These are phyloP conservation scores for Bathybates hornii DNA, from an alignment of 2,113 vertebrate species.

Conservation along the genomic window DNA sequence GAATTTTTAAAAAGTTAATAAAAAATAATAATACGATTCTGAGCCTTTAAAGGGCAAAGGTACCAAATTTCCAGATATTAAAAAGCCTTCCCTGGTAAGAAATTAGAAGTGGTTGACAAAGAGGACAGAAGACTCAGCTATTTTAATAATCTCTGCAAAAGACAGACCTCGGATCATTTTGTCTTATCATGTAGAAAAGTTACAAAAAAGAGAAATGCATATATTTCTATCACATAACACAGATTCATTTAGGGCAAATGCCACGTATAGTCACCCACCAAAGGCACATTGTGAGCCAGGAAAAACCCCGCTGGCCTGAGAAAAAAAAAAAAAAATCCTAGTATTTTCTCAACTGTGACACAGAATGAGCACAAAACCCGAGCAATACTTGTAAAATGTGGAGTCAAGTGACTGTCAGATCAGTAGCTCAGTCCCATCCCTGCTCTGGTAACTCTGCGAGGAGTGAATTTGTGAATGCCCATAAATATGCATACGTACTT, in stretches of 20 bases:
- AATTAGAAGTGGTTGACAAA: not conserved
- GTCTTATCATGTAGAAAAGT: not conserved
- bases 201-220: not conserved
- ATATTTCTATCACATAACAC: not conserved
- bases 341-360: not conserved
- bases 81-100: not conserved
- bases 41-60: not conserved
- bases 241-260: not conserved
- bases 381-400: not conserved
- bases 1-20: not conserved
- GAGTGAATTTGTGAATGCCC: not conserved
- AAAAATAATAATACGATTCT: not conserved
- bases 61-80: not conserved
- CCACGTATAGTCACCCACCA: not conserved
- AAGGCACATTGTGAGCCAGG: not conserved
- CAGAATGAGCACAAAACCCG: not conserved
- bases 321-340: not conserved
- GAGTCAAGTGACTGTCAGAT: constrained; percentile 7
- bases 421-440: not conserved
- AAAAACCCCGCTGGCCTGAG: not conserved
- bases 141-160: not conserved
- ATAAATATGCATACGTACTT: constrained; percentile 21
- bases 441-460: not conserved
- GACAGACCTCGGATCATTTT: not conserved
- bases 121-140: not conserved